These are phyloP conservation scores for Ashinkailepas kermadecensis DNA, from an alignment of 2,888 invertebrate species.

Conservation along the genomic window DNA sequence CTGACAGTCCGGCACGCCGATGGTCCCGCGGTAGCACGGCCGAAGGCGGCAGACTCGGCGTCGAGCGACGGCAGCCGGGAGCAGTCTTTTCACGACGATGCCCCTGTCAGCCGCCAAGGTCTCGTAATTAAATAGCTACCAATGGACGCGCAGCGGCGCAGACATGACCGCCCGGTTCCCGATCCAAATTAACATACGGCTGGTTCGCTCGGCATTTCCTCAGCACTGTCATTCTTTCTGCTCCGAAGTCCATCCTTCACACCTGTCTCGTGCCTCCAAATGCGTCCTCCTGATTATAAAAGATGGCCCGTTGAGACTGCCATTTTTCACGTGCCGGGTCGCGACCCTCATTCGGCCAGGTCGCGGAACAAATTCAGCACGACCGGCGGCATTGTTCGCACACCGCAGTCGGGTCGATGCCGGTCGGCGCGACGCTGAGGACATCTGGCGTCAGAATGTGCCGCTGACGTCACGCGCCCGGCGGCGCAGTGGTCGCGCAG, in stretches of 20 bases:
- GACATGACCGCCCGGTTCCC: neutral
- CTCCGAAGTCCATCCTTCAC: neutral
- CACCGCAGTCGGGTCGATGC: neutral
- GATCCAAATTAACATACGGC: neutral
- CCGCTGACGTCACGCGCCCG: neutral
- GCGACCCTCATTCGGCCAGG: neutral
- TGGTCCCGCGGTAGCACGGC: too few relatives aligned
- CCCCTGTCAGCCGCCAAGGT: too few relatives aligned
- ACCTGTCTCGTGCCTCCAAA: neutral
- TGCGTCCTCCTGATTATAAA: conserved; percentile 12
- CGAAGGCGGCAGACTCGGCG: too few relatives aligned
- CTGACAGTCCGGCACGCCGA: too few relatives aligned
- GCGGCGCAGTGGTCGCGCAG: neutral
- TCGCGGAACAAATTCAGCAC: conserved; percentile 9
- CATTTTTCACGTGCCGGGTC: conserved; percentile 2
- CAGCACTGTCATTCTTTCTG: neutral
- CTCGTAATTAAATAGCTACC: neutral
- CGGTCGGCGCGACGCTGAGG: neutral
- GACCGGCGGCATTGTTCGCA: neutral
- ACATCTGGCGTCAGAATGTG: neutral
- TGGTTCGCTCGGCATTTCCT: neutral
- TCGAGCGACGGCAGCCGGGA: too few relatives aligned
- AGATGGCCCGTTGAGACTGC: neutral
- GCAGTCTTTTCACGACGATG: too few relatives aligned
- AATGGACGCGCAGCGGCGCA: neutral